phyloP scores from a whole-genome alignment of 1,140 invertebrate species.

The Aphelenchoides besseyi region DNA sequence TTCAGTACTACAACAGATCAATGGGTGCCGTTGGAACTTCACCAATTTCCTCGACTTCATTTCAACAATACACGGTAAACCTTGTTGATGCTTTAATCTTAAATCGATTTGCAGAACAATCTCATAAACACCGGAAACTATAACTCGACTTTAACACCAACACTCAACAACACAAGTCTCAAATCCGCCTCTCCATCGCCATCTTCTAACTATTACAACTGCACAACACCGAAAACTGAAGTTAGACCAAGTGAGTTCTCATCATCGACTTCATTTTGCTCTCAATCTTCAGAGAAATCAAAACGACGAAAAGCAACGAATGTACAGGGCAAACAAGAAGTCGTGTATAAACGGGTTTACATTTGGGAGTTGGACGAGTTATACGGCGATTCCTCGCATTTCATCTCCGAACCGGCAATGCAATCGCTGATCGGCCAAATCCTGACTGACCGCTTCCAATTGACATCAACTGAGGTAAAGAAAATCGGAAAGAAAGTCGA shows the following conservation, averaged over 20 bases:
- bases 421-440: background rate
- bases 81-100: background rate
- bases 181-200: background rate
- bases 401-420: background rate
- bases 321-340: background rate
- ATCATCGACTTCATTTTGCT: background rate
- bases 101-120: slow-evolving; percentile 7
- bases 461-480: background rate
- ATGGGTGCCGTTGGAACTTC: background rate
- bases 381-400: background rate
- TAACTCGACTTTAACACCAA: background rate
- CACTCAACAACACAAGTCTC: background rate
- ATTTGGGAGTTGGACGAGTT: slow-evolving; percentile 12
- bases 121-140: background rate
- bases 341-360: slow-evolving; percentile 5
- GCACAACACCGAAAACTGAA: background rate
- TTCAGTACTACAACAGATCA: slow-evolving; percentile 12
- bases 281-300: background rate
- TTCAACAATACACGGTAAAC: slow-evolving; percentile 10
- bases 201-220: background rate
- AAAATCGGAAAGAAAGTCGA: background rate
- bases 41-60: background rate
- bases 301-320: background rate
- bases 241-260: slow-evolving; percentile 6
- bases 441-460: background rate